These are phyloP conservation scores for Gymnoscelis rufifasciata DNA, from an alignment of 2,888 invertebrate genomes.

Conservation along the genomic window DNA sequence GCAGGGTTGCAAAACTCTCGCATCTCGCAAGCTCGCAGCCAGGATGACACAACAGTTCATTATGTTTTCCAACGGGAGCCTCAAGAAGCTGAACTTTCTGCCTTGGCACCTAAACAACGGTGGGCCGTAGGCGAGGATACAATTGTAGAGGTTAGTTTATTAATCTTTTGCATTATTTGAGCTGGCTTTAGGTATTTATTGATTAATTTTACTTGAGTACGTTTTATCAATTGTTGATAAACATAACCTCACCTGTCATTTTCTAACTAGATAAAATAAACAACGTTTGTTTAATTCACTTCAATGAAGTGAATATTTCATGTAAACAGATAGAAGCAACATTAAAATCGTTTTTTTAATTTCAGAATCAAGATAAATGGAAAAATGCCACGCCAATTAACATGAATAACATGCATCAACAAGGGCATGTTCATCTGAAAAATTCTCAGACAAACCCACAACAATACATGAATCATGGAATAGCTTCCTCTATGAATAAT, in stretches of 20 bases:
- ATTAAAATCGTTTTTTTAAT: constrained; percentile 31
- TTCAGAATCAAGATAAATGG: constrained; percentile 92
- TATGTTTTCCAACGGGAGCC: constrained; percentile 92
- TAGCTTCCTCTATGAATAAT: constrained; percentile 69
- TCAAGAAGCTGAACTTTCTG: constrained; percentile 88
- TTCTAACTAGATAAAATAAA: background rate
- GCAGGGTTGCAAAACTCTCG: constrained; percentile 80
- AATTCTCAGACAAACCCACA: constrained; percentile 75
- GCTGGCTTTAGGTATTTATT: background rate
- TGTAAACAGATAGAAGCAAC: no score
- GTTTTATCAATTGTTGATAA: constrained; percentile 31
- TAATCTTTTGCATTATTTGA: constrained; percentile 7
- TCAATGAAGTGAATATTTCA: no score
- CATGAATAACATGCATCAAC: constrained; percentile 79
- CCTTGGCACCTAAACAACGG: constrained; percentile 86
- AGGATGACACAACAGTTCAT: constrained; percentile 94
- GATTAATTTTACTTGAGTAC: background rate
- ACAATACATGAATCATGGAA: constrained; percentile 70
- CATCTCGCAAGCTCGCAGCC: constrained; percentile 83
- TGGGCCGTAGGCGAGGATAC: constrained; percentile 95
- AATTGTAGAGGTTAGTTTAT: constrained; percentile 87
- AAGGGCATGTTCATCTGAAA: constrained; percentile 73
- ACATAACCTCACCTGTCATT: constrained; percentile 34
- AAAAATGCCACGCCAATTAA: constrained; percentile 83
- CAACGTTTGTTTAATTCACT: no score